Evolutionary conservation across 2,888 invertebrate genomes (phyloP), one percentile per base, ranked within the genome.

Genomic region (Phania funesta): DNA sequence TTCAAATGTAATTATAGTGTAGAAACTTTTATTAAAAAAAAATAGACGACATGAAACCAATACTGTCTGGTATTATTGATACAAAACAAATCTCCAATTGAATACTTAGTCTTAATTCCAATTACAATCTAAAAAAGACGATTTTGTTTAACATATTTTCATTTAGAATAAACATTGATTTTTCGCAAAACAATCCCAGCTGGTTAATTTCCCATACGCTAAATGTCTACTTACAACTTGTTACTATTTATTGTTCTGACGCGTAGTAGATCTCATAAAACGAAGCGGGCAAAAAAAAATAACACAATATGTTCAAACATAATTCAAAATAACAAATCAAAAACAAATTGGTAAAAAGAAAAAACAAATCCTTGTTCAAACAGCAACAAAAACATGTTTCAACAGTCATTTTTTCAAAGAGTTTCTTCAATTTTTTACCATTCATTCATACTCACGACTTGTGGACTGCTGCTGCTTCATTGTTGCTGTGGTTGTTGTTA

Each of bases 291-390:
- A 48, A 44, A 4, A 48, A 18, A 35, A 35, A 46, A 46, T 13
- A 11, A 50, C 9, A 24, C 26, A 26, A 29, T 29, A 26, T 60
- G 9, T 2, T 20, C 20, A 8, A 58, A 32, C 75, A 76, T 67
- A 73, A 65, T 67, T 71, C 60, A 67, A 54, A 65, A 58, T 52
- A 77, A 64, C 62, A 77, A 70, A 77, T 54, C 56, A 77, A 71
- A 62, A 70, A 50, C 50, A 54, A 60, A 56, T 48, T 16, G 24
- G 32, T 38, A 22, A 68, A 22, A 18, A 58, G 64, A 20, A 2
- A 65, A 48, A 62, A 29, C 1, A 46, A 8, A 41, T 67, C 29
- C 38, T 54, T 67, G 22, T 60, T 62, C 44, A 73, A 48, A 18
- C 32, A 64, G 35, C 56, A 60, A 68, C 38, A 64, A 52, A 44